Evolutionary conservation across 2,797 vertebrate species (phyloP), one percentile per base, ranked within the genome.

Genomic region (Gadopsis bispinosus): DNA sequence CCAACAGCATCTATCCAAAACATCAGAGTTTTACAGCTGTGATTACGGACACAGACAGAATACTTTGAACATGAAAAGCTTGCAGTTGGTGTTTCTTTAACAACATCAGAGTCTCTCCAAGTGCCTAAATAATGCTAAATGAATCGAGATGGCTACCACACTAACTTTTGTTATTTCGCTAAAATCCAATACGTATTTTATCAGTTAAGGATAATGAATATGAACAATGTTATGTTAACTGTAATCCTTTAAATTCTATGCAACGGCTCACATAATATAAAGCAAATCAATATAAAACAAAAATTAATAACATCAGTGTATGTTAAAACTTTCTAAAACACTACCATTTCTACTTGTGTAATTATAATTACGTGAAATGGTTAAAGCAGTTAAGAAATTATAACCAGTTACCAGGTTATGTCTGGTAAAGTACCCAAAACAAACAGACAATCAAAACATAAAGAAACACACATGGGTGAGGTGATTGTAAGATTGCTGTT

Each of bases 401-500:
- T 19, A 26, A 55, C 7, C 22, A 22, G 7, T 50, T 53, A 53
- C 20, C 19, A 17, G 12, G 50, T 39, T 43, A 61, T 61, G 0
- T 62, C 8, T 63, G 35, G 12, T 17, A 62, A 1, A 70, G 31
- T 51, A 11, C n/a, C 11, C 26, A 71, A 51, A 69, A 19, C 13
- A 58, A 62, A 62, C n/a, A 26, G 65, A 19, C 13, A 58, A 62
- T 58, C n/a, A 12, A 41, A 16, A 41, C 41, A 33, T 73, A 65
- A 35, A 35, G 35, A 35, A 35, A 35, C 35, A 13, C 3, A 45
- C 20, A 45, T 17, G 6, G 4, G 0, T 20, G 10, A 68, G 31
- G 29, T 47, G 26, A 73, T 69, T 10, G 72, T 56, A n/a, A 20
- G 33, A 68, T 39, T 75, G 73, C 67, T 66, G 48, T 56, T 71